Evolutionary conservation across 2,888 invertebrate species (phyloP), one percentile per base, ranked within the genome.

Genomic region (Deladenus siricidicola): DNA sequence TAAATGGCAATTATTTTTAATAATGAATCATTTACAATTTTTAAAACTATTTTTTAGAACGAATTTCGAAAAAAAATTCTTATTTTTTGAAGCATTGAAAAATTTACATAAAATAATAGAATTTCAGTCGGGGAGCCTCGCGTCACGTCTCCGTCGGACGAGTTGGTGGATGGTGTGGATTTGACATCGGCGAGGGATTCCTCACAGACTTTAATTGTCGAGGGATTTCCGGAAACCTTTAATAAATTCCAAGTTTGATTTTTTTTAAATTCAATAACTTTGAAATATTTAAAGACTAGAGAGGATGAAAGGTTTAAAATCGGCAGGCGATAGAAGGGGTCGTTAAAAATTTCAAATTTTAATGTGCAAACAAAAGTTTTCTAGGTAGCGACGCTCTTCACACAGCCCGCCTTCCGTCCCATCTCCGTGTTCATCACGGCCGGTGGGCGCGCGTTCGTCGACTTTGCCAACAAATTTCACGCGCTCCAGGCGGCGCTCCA

Each of bases 381-480:
- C n/a, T 14, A 34, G 39, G 39, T 34, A 14, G 60, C 60, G 24
- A 47, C 60, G 14, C 30, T 60, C n/a, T 56, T 60, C 39, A 10
- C 14, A 14, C 39, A 34, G 6, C 51, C 58, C 24, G 44, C 58
- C 39, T 60, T 60, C 42, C 58, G 60, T 26, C 60, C 60, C 6
- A 21, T 57, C 23, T 49, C 44, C 34, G 60, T 60, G 19, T 23
- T 45, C 6, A 42, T 47, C 10, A 47, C n/a, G 24, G 24, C 42
- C 19, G 39, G 23, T 4, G 52, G 57, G 17, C 45, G 43, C 19
- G 60, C 60, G 1, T n/a, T 62, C 39, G 52, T 63, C 19, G 51
- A 60, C 29, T 63, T 63, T 29, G 56, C 48, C 47, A 63, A 63
- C 50, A 60, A 63, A 43, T 63, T 49, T 34, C 63, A 63, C 26